Percentiles rank a stretch among this genome's conserved stretches.
These are phyloP conservation scores for Vulpes ferrilata DNA, from an alignment of 2,113 vertebrate genomes.

Conservation along the genomic window DNA sequence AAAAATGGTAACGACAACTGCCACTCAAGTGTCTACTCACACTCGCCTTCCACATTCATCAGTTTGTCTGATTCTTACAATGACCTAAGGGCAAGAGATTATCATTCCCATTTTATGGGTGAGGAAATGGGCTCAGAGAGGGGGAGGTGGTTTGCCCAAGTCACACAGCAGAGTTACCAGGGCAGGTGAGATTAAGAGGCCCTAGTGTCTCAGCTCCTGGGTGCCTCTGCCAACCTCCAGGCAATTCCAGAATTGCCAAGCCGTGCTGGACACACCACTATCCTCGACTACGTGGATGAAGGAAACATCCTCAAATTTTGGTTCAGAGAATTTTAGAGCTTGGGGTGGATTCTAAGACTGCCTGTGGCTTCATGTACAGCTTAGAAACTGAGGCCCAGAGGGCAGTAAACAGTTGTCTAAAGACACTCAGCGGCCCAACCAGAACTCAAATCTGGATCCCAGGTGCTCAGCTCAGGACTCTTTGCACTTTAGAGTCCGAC, in stretches of 20 bases:
- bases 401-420: neutral
- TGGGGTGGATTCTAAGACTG: neutral
- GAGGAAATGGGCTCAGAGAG: slow-evolving; percentile 7
- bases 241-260: neutral
- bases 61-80: neutral
- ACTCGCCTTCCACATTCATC: neutral
- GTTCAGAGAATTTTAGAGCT: neutral
- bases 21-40: neutral
- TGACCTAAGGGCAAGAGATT: neutral
- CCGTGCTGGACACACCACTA: neutral
- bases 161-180: neutral
- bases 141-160: neutral
- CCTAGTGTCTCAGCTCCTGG: neutral
- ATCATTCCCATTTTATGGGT: neutral
- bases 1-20: neutral
- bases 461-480: neutral
- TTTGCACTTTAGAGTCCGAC: neutral
- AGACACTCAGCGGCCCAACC: neutral
- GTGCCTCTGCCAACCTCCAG: too few species aligned
- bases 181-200: neutral
- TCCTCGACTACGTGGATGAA: neutral
- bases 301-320: neutral
- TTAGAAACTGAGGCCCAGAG: neutral
- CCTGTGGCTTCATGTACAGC: neutral
- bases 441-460: neutral